Conservation (phyloP, 2,888 invertebrate genomes). For the Acrobasis suavella region DNA sequence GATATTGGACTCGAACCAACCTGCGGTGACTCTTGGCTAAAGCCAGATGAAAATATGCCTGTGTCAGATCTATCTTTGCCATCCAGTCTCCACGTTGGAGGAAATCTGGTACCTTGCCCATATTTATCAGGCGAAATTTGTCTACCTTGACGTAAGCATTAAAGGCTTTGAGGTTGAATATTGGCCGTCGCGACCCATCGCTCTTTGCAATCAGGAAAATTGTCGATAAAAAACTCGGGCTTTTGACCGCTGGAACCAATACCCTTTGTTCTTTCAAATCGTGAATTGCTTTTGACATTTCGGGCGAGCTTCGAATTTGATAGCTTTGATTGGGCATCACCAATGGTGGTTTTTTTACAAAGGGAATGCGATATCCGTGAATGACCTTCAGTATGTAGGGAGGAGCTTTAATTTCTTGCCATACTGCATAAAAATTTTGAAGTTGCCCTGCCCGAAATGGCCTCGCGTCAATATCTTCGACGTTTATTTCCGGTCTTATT, state of each 20-base stretch:
- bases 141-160: conserved; percentile 3
- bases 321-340: not conserved
- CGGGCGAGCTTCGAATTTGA: not conserved
- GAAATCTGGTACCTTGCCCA: conserved; percentile 13
- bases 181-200: conserved; percentile 1
- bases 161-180: conserved; percentile 11
- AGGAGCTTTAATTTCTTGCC: too few species aligned
- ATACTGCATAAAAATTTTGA: too few species aligned
- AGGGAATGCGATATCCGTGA: too few species aligned
- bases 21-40: conserved; percentile 31
- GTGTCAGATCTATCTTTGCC: conserved; percentile 34
- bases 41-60: conserved; percentile 37
- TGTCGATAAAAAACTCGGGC: not conserved
- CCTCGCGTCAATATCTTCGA: too few species aligned
- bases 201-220: not conserved
- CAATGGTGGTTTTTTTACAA: too few species aligned
- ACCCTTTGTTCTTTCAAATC: not conserved
- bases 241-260: not conserved
- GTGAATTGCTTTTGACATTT: not conserved
- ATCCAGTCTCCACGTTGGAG: conserved; percentile 27
- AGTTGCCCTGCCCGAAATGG: too few species aligned
- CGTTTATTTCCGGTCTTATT: too few species aligned
- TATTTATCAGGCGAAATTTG: conserved; percentile 12
- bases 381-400: too few species aligned
- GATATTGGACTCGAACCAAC: conserved; percentile 35